These are phyloP conservation scores for Ophion ellenae DNA, from an alignment of 2,888 invertebrate genomes.

Conservation along the genomic window DNA sequence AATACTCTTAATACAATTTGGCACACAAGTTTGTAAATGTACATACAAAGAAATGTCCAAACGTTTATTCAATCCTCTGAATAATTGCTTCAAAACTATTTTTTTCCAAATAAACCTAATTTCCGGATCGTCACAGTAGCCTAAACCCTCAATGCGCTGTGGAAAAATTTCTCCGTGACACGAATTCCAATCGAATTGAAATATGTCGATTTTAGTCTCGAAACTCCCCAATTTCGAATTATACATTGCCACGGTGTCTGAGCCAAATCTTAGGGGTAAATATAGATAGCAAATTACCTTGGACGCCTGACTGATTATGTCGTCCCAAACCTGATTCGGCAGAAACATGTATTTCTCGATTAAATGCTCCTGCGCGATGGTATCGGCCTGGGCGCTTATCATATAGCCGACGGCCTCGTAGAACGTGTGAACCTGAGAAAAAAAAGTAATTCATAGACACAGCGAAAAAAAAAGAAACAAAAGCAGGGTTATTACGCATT, in stretches of 20 bases:
- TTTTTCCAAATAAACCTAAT: conserved; percentile 4
- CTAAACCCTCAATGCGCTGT: too few relatives aligned
- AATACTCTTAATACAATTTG: too few relatives aligned
- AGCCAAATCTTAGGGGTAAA: too few relatives aligned
- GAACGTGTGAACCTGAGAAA: conserved; percentile 92
- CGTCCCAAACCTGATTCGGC: conserved; percentile 99
- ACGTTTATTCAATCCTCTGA: too few relatives aligned
- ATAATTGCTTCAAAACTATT: background rate
- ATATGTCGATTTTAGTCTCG: background rate
- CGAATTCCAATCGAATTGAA: background rate
- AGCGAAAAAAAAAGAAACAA: background rate
- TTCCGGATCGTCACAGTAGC: background rate
- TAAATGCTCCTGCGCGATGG: conserved; percentile 94
- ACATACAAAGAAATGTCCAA: too few relatives aligned
- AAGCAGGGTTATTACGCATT: background rate
- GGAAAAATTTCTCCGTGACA: too few relatives aligned
- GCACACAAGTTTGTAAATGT: too few relatives aligned
- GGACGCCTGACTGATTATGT: conserved; percentile 97
- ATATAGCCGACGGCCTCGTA: conserved; percentile 99
- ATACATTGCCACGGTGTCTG: too few relatives aligned
- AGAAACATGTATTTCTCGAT: conserved; percentile 99
- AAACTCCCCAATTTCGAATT: background rate
- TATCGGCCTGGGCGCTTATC: conserved; percentile 98
- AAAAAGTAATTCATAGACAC: conserved; percentile 24
- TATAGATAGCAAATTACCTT: conserved; percentile 84